phyloP scores from a whole-genome alignment of 2,888 invertebrate genomes.

The Macaria notata region DNA sequence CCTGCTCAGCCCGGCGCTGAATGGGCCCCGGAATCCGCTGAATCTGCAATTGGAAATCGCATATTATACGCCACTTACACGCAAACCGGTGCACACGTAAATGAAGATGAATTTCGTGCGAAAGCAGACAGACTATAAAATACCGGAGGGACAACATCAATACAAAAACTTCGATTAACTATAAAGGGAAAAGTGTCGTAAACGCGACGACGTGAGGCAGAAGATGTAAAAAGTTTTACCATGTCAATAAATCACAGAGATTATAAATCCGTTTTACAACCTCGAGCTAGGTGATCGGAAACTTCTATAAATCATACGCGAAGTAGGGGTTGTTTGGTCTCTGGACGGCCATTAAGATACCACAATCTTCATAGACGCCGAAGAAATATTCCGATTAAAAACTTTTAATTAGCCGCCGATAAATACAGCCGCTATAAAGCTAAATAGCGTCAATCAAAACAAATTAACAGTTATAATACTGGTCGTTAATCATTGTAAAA shows the following conservation, averaged over 20 bases:
- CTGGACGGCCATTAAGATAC: constrained; percentile 53
- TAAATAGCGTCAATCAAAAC: constrained; percentile 55
- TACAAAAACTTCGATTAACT: constrained; percentile 31
- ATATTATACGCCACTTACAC: constrained; percentile 55
- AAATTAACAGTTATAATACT: constrained; percentile 56
- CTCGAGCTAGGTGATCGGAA: constrained; percentile 65
- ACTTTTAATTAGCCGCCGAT: constrained; percentile 45
- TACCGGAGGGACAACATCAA: constrained; percentile 16
- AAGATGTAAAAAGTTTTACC: constrained; percentile 64
- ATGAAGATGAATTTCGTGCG: constrained; percentile 20
- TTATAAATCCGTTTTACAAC: constrained; percentile 74
- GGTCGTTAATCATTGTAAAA: constrained; percentile 56
- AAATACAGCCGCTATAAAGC: constrained; percentile 47
- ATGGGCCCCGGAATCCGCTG: constrained; percentile 62
- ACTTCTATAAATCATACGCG: constrained; percentile 66
- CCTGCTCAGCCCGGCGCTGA: constrained; percentile 61
- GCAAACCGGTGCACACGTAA: constrained; percentile 17
- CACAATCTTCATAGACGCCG: constrained; percentile 28
- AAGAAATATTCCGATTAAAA: constrained; percentile 30
- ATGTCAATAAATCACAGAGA: constrained; percentile 69
- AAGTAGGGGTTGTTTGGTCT: constrained; percentile 61
- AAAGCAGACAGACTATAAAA: constrained; percentile 22
- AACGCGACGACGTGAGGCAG: constrained; percentile 40
- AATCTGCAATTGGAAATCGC: constrained; percentile 67
- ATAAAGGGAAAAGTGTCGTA: constrained; percentile 36